Evolutionary conservation across 2,797 vertebrate species (phyloP).

Genomic region (Syndactyla subalaris): DNA sequence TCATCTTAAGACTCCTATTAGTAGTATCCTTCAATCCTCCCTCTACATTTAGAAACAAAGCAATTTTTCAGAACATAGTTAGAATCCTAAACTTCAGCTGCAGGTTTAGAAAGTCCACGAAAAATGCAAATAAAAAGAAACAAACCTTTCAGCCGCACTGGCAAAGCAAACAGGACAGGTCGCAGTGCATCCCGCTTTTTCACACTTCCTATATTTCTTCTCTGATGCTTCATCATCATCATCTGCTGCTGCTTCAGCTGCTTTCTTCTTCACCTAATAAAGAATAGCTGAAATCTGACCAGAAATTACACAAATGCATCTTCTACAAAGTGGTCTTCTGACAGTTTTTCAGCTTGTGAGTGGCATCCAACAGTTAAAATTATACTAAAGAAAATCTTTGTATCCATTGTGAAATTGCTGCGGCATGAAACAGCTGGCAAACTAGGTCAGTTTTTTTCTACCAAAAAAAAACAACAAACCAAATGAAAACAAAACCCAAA

Average conservation of each 20-base stretch:
- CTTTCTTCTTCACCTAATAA: constrained; percentile 89
- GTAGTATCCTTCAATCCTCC: neutral
- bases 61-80: neutral
- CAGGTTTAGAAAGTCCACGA: neutral
- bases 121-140: neutral
- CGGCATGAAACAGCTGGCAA: constrained; percentile 33
- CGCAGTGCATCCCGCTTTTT: constrained; percentile 95
- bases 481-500: neutral
- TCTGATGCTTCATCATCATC: constrained; percentile 91
- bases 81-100: neutral
- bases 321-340: neutral
- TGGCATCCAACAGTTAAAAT: neutral
- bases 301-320: neutral
- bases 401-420: neutral
- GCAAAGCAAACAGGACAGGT: constrained; percentile 96
- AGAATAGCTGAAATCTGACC: constrained; percentile 30
- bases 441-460: constrained; percentile 18
- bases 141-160: constrained; percentile 93
- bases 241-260: constrained; percentile 79
- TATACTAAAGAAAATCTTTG: neutral
- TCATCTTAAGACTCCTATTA: neutral
- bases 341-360: neutral
- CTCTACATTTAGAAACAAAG: neutral
- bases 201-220: constrained; percentile 97
- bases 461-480: neutral